Base-by-base conservation (phyloP, 2,113 vertebrate species). In the Chlamydotis undulata region DNA sequence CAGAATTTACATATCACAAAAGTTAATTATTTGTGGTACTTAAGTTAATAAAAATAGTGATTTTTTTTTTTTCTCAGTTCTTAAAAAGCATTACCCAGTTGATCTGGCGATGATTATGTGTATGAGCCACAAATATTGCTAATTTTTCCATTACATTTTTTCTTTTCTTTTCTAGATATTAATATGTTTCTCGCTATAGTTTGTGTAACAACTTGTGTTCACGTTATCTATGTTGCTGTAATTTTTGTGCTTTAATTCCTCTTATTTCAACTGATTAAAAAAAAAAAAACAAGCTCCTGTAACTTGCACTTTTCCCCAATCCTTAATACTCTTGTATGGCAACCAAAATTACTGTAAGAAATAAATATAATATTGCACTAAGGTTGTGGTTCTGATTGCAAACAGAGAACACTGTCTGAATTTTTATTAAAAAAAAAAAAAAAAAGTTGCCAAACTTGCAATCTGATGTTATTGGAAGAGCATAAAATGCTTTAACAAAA, bases 261-360 rank as follows among this genome's bases (percentile, higher is more conserved):
- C 98, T 98, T 97, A 97, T 98, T 98, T 98, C 98, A 73, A 99
- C 98, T 98, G 97, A 98, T 98, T 97, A 97, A 97, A 97, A 97
- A 90, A 98, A 53, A 98, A 97, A 41, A 41, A 41, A 97, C 97
- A 97, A 98, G 96, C 98, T 98, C 98, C 98, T 99, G 98, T 99
- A 98, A 99, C 98, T 97, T 98, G 98, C 98, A 99, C 99, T 98
- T 98, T 96, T 97, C 97, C 97, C 98, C 87, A 94, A 96, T 98
- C 98, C 98, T 99, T 98, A 97, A 98, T 98, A 98, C 98, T 98
- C 98, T 98, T 99, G 99, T 99, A 99, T 98, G 99, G 99, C 98
- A 99, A 99, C 99, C 99, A 99, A 99, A 99, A 98, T 98, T 98
- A 99, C 98, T 99, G 98, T 99, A 99, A 99, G 98, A 99, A 99